These are phyloP conservation scores for Drosophila melanocephala DNA, from an alignment of 2,888 invertebrate genomes.

Conservation along the genomic window DNA sequence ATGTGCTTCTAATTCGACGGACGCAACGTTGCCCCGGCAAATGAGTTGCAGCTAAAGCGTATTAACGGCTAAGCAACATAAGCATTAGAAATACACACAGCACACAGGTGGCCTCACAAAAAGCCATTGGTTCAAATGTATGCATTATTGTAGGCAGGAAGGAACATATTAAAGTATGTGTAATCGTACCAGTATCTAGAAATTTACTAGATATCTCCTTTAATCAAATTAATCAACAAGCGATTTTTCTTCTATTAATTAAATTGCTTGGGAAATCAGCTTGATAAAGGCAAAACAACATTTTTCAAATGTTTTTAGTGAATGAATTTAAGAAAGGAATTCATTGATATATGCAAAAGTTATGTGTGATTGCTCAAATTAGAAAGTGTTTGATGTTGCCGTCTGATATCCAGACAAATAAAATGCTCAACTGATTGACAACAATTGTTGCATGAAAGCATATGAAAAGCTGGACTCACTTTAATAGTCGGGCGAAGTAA, in stretches of 20 bases:
- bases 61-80: constrained; percentile 69
- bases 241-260: background rate
- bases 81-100: constrained; percentile 19
- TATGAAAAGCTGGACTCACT: constrained; percentile 15
- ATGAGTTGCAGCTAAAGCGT: constrained; percentile 47
- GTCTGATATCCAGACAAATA: constrained; percentile 10
- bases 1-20: constrained; percentile 39
- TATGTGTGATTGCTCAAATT: background rate
- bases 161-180: background rate
- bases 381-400: background rate
- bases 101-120: constrained; percentile 4
- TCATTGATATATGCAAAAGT: background rate
- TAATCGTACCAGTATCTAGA: background rate
- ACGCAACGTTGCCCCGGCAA: constrained; percentile 22
- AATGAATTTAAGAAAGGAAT: background rate
- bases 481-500: constrained; percentile 59
- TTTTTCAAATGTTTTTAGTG: background rate
- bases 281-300: background rate
- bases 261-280: background rate
- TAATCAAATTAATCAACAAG: background rate
- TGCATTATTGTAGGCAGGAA: background rate
- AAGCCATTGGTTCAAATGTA: background rate
- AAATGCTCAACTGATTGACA: constrained; percentile 22
- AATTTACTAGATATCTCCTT: background rate
- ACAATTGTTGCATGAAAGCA: constrained; percentile 42